phyloP scores from a whole-genome alignment of 2,888 invertebrate species.

The Eremobia ochroleuca region DNA sequence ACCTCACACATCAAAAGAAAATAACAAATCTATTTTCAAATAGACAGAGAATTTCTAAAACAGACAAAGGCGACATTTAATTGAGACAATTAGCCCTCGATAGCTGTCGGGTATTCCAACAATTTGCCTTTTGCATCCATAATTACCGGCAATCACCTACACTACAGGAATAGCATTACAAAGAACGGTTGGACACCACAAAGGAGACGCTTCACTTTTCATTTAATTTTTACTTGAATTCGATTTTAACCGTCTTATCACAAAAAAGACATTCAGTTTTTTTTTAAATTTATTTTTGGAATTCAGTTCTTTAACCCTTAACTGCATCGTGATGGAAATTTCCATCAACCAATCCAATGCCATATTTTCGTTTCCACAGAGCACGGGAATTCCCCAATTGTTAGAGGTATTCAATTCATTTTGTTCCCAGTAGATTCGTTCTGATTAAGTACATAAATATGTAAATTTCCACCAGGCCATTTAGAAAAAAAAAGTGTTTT shows the following conservation, averaged over 20 bases:
- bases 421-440: too few species aligned
- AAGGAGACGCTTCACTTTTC: constrained; percentile 26
- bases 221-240: neutral
- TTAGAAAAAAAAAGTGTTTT: too few species aligned
- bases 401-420: too few species aligned
- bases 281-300: too few species aligned
- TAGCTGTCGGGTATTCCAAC: constrained; percentile 51
- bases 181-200: constrained; percentile 49
- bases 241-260: neutral
- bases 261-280: neutral
- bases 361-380: too few species aligned
- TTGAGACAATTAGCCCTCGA: constrained; percentile 43
- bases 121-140: constrained; percentile 57
- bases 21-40: constrained; percentile 26
- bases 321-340: too few species aligned
- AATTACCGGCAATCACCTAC: constrained; percentile 62
- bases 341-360: too few species aligned
- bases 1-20: constrained; percentile 19
- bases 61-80: constrained; percentile 47
- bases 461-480: too few species aligned
- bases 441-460: too few species aligned
- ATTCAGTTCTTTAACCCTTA: too few species aligned
- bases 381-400: too few species aligned
- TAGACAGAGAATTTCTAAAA: constrained; percentile 38
- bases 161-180: constrained; percentile 51